Conservation (phyloP, 2,113 vertebrate species). For the Neotragus moschatus region DNA sequence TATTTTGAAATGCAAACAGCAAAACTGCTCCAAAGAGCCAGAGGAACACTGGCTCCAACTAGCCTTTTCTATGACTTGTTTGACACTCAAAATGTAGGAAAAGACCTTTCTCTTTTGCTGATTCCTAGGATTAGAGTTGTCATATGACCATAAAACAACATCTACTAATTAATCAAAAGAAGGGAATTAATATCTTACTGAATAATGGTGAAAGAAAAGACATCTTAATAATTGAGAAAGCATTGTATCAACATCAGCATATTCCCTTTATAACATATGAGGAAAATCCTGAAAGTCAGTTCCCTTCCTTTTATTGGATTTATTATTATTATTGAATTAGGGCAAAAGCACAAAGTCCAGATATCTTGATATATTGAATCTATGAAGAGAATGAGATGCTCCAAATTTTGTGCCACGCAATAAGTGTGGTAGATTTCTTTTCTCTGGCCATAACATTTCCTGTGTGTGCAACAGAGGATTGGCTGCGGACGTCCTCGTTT, state of each 20-base stretch:
- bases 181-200: neutral
- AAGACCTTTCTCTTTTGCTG: neutral
- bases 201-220: neutral
- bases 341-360: constrained; percentile 17
- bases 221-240: neutral
- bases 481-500: constrained; percentile 10
- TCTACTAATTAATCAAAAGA: neutral
- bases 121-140: neutral
- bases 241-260: neutral
- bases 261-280: neutral
- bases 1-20: neutral
- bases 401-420: neutral
- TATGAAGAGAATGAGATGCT: constrained; percentile 18
- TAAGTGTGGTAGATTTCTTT: neutral
- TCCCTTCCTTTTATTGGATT: neutral
- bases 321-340: neutral
- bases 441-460: neutral
- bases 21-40: neutral
- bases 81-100: neutral
- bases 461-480: neutral
- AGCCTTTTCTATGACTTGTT: neutral
- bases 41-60: neutral
- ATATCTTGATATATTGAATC: constrained; percentile 6
- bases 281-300: neutral
- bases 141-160: neutral